A percentile compares a stretch with the other conserved stretches of the same genome.
phyloP scores from a whole-genome alignment of 2,888 invertebrate species.

The Endomychus coccineus region DNA sequence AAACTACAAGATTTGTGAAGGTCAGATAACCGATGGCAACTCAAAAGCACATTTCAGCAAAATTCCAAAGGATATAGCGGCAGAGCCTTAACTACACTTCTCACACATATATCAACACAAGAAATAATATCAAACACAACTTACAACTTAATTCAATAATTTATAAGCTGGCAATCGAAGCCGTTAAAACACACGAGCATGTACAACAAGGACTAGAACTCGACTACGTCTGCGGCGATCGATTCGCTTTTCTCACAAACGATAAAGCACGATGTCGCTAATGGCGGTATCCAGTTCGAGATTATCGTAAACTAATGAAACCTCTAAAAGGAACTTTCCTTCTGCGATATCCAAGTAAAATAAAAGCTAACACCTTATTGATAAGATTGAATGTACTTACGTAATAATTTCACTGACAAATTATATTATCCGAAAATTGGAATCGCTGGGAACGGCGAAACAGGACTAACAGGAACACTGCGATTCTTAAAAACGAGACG shows the following conservation, averaged over 20 bases:
- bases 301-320: no score
- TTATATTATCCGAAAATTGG: no score
- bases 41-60: neutral
- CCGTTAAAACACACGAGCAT: constrained; percentile 29
- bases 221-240: constrained; percentile 34
- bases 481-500: no score
- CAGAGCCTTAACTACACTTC: no score
- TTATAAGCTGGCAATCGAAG: constrained; percentile 35
- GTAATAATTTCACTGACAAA: no score
- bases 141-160: constrained; percentile 38
- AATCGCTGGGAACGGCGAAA: no score
- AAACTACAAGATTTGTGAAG: constrained; percentile 23
- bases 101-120: constrained; percentile 5
- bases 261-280: constrained; percentile 12
- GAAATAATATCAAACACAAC: constrained; percentile 23
- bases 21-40: constrained; percentile 25
- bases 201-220: constrained; percentile 40
- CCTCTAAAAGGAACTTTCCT: no score
- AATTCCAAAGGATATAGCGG: neutral
- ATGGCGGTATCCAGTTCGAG: no score
- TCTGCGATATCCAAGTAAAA: no score
- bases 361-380: no score
- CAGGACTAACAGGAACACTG: no score
- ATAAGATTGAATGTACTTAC: no score
- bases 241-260: constrained; percentile 10